Percentiles rank a stretch among this genome's conserved stretches.
phyloP scores from a whole-genome alignment of 2,113 vertebrate species.

The Saguinus imperator region DNA sequence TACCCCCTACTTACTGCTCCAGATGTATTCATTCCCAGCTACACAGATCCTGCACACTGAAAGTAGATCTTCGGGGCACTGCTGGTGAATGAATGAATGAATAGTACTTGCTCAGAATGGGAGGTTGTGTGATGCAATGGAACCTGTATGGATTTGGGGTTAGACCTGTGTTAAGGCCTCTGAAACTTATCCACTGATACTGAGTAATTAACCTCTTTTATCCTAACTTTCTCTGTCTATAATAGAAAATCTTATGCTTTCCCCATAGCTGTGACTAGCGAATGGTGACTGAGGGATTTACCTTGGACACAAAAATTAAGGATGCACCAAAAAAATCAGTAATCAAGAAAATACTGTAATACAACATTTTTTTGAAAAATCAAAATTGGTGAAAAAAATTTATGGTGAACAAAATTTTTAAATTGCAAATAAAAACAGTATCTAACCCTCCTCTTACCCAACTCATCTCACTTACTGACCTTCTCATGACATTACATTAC shows the following conservation, averaged over 20 bases:
- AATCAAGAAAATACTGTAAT: not conserved
- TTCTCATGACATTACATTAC: not conserved
- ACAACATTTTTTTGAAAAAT: not conserved
- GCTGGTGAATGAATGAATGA: not conserved
- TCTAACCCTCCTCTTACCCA: accelerated
- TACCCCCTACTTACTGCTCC: not conserved
- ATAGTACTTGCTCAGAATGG: not conserved
- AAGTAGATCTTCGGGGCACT: not conserved
- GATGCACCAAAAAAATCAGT: not conserved
- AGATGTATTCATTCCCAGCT: not conserved
- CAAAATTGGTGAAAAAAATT: not conserved
- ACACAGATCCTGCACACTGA: accelerated
- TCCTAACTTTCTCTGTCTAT: not conserved
- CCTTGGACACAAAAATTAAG: not conserved
- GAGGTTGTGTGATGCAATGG: accelerated
- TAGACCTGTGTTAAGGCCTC: not conserved
- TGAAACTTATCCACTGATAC: not conserved
- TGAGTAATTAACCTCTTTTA: not conserved
- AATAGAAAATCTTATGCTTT: not conserved
- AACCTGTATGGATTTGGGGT: not conserved
- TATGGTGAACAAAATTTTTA: not conserved
- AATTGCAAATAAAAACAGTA: not conserved
- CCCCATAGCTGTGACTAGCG: too few species aligned
- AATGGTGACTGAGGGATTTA: not conserved
- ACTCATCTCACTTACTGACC: not conserved